These are phyloP conservation scores for Gymnarchus niloticus DNA, from an alignment of 2,113 vertebrate species.

Conservation along the genomic window DNA sequence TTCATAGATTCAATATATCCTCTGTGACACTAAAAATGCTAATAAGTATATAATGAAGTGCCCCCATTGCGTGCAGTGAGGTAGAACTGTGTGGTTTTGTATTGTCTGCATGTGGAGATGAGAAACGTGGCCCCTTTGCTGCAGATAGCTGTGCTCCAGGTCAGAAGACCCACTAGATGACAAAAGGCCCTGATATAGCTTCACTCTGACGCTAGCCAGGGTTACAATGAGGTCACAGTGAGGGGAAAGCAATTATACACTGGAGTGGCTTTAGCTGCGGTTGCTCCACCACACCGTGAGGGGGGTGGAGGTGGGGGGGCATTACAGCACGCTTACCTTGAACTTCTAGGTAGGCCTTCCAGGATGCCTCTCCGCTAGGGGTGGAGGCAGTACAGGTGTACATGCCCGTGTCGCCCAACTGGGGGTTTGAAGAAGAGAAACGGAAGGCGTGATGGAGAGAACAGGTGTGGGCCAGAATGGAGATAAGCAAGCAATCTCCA, in stretches of 20 bases:
- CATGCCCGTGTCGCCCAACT: constrained; percentile 88
- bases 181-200: not conserved
- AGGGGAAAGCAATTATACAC: not conserved
- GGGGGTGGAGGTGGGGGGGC: too few species aligned
- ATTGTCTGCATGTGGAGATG: not conserved
- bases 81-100: not conserved
- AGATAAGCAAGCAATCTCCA: not conserved
- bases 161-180: not conserved
- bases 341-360: constrained; percentile 90
- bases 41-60: too few species aligned
- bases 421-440: constrained; percentile 34
- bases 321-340: constrained; percentile 76
- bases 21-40: not conserved
- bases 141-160: not conserved
- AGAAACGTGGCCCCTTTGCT: not conserved
- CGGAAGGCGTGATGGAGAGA: not conserved
- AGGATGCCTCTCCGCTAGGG: constrained; percentile 89
- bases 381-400: constrained; percentile 93
- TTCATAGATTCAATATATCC: not conserved
- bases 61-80: not conserved
- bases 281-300: not conserved
- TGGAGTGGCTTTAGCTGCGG: not conserved
- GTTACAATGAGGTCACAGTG: not conserved
- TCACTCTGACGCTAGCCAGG: not conserved
- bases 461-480: not conserved